Conservation (phyloP, 2,113 vertebrate species). For the Ibidorhyncha struthersii region DNA sequence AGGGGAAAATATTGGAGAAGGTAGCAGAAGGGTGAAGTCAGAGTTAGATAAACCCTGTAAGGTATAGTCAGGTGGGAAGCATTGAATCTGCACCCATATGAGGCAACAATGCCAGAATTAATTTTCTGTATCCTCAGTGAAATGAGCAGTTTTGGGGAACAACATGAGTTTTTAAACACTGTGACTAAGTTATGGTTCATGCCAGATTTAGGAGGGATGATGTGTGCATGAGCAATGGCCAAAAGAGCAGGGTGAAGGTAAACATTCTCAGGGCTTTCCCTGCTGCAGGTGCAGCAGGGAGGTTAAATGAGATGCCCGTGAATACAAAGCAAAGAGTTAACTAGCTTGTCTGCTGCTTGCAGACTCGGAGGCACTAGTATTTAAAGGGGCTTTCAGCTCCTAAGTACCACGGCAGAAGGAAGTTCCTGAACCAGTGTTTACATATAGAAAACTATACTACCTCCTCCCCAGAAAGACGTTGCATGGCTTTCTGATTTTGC, state of each 20-base stretch:
- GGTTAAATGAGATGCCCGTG: background rate
- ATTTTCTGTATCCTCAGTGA: background rate
- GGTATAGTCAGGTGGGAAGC: background rate
- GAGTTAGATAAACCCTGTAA: background rate
- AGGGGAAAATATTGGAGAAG: background rate
- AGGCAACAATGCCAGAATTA: background rate
- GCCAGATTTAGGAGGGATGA: background rate
- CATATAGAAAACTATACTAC: background rate
- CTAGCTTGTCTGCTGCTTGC: background rate
- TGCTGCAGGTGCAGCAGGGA: background rate
- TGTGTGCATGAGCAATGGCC: background rate
- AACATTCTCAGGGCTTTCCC: background rate
- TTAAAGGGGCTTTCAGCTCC: background rate
- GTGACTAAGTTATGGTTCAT: background rate
- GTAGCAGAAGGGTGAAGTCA: background rate
- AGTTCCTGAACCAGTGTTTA: background rate
- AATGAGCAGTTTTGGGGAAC: background rate
- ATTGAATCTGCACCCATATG: rapidly evolving
- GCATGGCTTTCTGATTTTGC: background rate
- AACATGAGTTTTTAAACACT: background rate
- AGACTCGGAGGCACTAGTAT: background rate
- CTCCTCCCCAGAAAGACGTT: background rate
- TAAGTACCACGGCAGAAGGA: background rate
- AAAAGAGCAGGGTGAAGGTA: background rate
- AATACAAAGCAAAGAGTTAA: background rate